Evolutionary conservation across 2,888 invertebrate species (phyloP), one percentile per base, ranked within the genome.

Genomic region (Nemoura dubitans): DNA sequence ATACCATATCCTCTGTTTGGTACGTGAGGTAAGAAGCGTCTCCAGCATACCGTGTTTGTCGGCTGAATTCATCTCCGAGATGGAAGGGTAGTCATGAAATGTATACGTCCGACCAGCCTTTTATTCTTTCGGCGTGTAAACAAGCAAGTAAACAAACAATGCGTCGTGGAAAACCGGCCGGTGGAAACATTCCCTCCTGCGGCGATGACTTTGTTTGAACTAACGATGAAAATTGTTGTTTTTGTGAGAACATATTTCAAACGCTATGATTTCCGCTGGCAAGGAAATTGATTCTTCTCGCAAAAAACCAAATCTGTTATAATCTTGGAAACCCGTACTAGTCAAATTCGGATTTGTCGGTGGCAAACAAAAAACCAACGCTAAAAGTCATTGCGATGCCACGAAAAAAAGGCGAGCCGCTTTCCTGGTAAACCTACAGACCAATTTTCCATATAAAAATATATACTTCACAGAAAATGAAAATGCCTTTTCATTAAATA

Each of bases 1-100:
- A 59, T 59, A 59, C 14, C 59, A 59, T 14, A 59, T 59, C 21
- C 59, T 59, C 59, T 59, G 16, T 59, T 59, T 59, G 59, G 59
- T 59, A 59, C 59, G 59, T 21, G 59, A 59, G 21, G 59, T 59
- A 59, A 59, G 59, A 14, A 21, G 59, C 21, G 25, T 29, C 30
- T 28, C 28, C 36, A 10, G 36, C 10, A 16, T 16, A 16, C 14
- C 16, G 30, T 81, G 81, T 81, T 7, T 81, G 81, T 16, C 1
- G 7, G 28, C 1, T 81, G 28, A 29, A 29, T 81, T 81, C 21
- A 81, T 81, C 28, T 81, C 29, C 28, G 16, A 21, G 81, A 81
- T 81, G 14, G 14, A 81, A 30, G 28, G 28, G 81, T 81, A 81
- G 30, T n/a, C 81, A 81, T 29, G 81, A 59, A 59, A 59, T 59